Evolutionary conservation across 2,888 invertebrate genomes (phyloP).

Genomic region (Leptopilina drosophilae): DNA sequence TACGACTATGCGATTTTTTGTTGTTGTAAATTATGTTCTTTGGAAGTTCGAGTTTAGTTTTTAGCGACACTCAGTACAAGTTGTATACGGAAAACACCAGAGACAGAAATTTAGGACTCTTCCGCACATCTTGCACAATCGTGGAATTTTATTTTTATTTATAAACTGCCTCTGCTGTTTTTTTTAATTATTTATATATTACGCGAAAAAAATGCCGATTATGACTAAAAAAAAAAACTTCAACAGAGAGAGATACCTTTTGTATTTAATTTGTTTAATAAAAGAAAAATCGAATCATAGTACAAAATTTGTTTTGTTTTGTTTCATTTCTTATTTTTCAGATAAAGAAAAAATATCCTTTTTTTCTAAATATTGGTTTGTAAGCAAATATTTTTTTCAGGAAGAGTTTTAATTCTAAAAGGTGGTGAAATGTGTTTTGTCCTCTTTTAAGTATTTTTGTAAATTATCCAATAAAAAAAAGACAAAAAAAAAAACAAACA

Average conservation of each 20-base stretch:
- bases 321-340: slow-evolving; percentile 47
- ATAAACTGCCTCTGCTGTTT: slow-evolving; percentile 63
- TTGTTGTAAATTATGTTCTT: slow-evolving; percentile 13
- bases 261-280: slow-evolving; percentile 76
- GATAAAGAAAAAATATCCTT: slow-evolving; percentile 16
- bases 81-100: slow-evolving; percentile 40
- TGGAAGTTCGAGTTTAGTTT: slow-evolving; percentile 38
- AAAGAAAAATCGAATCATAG: slow-evolving; percentile 75
- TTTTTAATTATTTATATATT: slow-evolving; percentile 71
- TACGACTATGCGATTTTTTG: slow-evolving; percentile 22
- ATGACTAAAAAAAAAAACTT: slow-evolving; percentile 53
- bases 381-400: neutral
- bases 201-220: slow-evolving; percentile 51
- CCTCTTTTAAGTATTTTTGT: slow-evolving; percentile 9
- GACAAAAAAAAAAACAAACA: too few relatives aligned
- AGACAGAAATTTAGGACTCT: slow-evolving; percentile 41
- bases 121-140: slow-evolving; percentile 41
- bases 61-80: slow-evolving; percentile 38
- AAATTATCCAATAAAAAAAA: neutral
- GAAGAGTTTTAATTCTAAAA: neutral
- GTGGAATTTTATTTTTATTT: slow-evolving; percentile 59
- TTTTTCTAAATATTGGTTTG: slow-evolving; percentile 37
- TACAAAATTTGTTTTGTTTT: slow-evolving; percentile 66
- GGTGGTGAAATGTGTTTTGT: neutral
- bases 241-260: slow-evolving; percentile 62